Percentiles rank a stretch among this genome's conserved stretches.
phyloP scores from a whole-genome alignment of 2,888 invertebrate species.

The Syritta pipiens region DNA sequence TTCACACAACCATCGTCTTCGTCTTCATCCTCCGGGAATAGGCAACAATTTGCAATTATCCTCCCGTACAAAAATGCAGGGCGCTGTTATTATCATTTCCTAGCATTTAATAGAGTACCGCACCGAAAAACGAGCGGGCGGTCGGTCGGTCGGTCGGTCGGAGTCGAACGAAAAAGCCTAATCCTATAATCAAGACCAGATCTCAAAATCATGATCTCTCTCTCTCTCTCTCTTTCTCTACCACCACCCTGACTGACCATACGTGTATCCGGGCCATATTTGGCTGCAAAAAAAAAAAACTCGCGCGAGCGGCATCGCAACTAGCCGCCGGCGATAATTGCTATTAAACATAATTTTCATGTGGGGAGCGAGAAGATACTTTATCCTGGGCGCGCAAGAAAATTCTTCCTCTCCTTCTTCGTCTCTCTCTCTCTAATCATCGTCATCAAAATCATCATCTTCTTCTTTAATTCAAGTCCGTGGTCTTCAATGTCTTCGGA shows the following conservation, averaged over 20 bases:
- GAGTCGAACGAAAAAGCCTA: slow-evolving; percentile 16
- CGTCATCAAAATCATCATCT: slow-evolving; percentile 55
- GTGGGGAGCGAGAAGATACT: slow-evolving; percentile 10
- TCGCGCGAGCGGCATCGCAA: slow-evolving; percentile 9
- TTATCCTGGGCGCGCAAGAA: background rate
- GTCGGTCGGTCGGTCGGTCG: too few relatives aligned
- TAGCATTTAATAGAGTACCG: slow-evolving; percentile 47
- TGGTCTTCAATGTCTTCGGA: slow-evolving; percentile 10
- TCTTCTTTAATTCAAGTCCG: slow-evolving; percentile 49
- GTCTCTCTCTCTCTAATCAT: slow-evolving; percentile 33
- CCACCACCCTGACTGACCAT: slow-evolving; percentile 43
- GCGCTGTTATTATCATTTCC: slow-evolving; percentile 45
- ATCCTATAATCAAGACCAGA: slow-evolving; percentile 60
- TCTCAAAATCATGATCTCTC: slow-evolving; percentile 56
- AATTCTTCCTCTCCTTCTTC: background rate
- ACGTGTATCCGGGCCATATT: slow-evolving; percentile 32
- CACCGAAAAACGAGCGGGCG: slow-evolving; percentile 11
- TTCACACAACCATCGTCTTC: background rate
- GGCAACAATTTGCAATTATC: slow-evolving; percentile 11
- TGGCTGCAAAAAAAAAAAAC: background rate
- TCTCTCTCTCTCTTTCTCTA: too few relatives aligned
- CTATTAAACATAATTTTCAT: slow-evolving; percentile 62
- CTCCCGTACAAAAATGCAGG: slow-evolving; percentile 6
- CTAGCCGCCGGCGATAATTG: slow-evolving; percentile 66
- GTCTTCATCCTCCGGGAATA: background rate